phyloP scores from a whole-genome alignment of 1,140 invertebrate species.

The Trachymyrmex septentrionalis region DNA sequence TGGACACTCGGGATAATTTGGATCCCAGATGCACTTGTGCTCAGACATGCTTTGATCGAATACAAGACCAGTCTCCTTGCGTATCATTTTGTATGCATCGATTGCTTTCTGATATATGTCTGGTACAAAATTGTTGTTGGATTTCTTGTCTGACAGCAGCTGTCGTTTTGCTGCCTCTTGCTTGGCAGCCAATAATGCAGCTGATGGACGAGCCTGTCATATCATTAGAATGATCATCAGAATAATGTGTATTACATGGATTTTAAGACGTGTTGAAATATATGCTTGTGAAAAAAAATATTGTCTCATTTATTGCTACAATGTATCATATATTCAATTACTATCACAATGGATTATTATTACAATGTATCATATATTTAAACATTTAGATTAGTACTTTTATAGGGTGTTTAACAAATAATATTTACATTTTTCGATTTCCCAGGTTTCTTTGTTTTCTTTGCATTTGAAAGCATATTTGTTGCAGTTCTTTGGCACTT shows the following conservation, averaged over 20 bases:
- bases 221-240: neutral
- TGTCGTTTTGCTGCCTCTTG: conserved; percentile 81
- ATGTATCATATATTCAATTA: neutral
- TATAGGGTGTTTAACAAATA: conserved; percentile 1
- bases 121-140: conserved; percentile 72
- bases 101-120: conserved; percentile 88
- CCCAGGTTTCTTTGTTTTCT: conserved; percentile 66
- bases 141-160: conserved; percentile 73
- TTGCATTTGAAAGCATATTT: conserved; percentile 67
- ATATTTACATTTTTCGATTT: conserved; percentile 75
- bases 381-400: conserved; percentile 4
- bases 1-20: conserved; percentile 93
- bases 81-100: conserved; percentile 88
- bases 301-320: neutral
- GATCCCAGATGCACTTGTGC: conserved; percentile 94
- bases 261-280: neutral
- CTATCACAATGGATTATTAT: neutral
- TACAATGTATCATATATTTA: neutral
- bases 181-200: conserved; percentile 83
- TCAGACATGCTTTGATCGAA: conserved; percentile 93
- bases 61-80: conserved; percentile 91
- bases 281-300: neutral
- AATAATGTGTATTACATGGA: conserved; percentile 2
- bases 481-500: conserved; percentile 58
- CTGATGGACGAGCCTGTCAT: conserved; percentile 81